Evolutionary conservation across 2,888 invertebrate genomes (phyloP).

Genomic region (Mantis religiosa): DNA sequence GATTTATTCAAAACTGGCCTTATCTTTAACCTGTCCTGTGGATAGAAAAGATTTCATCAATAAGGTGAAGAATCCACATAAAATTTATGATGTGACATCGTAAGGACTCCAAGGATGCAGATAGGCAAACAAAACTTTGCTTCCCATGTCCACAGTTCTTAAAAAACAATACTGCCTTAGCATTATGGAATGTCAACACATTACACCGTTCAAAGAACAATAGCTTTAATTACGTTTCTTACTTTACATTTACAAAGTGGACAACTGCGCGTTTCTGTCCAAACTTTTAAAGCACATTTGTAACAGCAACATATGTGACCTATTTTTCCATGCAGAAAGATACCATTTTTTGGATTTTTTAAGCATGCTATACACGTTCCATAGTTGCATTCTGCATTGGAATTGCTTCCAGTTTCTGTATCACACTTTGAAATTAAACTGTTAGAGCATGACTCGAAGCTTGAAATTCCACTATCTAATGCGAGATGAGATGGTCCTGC

Average conservation of each 20-base stretch:
- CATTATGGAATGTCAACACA: too few relatives aligned
- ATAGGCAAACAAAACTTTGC: too few relatives aligned
- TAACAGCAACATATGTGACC: slow-evolving; percentile 70
- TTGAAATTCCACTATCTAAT: slow-evolving; percentile 3
- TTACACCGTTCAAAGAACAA: background rate
- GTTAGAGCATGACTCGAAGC: background rate
- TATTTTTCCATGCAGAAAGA: slow-evolving; percentile 62
- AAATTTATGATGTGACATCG: too few relatives aligned
- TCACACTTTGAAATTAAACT: background rate
- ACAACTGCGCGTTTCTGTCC: slow-evolving; percentile 59
- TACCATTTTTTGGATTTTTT: slow-evolving; percentile 59
- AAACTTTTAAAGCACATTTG: slow-evolving; percentile 62
- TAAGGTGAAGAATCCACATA: too few relatives aligned
- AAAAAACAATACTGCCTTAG: too few relatives aligned
- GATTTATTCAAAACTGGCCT: too few relatives aligned
- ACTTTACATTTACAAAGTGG: slow-evolving; percentile 61
- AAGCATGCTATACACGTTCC: slow-evolving; percentile 59
- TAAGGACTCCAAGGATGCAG: too few relatives aligned
- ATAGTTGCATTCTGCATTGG: background rate
- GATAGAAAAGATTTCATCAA: too few relatives aligned
- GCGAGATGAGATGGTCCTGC: background rate
- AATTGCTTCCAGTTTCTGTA: background rate
- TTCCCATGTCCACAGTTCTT: too few relatives aligned
- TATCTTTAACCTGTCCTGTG: too few relatives aligned
- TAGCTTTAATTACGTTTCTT: slow-evolving; percentile 1